Base-by-base conservation (phyloP, 2,797 vertebrate species). In the Gadopsis marmoratus region DNA sequence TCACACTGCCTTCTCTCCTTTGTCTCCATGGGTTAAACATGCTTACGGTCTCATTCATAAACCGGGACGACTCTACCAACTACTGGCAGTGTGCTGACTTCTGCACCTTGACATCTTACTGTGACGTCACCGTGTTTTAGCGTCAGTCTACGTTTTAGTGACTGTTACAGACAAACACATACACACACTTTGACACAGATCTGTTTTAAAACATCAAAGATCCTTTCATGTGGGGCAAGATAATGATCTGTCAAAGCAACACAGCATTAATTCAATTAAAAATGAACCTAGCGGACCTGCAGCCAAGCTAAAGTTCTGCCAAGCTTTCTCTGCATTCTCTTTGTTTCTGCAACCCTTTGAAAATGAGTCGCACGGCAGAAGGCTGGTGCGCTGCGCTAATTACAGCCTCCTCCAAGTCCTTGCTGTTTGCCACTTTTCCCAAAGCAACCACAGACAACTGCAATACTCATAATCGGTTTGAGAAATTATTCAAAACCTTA, bases 331-430 rank as follows among this genome's bases (percentile, higher is more conserved):
- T 76, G 21, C 71, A 83, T 74, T 47, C 43, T 51, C 16, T 60
- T 35, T 81, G 54, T 81, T 62, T 66, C 31, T 39, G 9, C 29
- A 2, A 17, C 33, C 47, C 58, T 82, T 80, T 78, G 67, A 76
- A 76, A 64, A 66, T 50, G 70, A 80, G 41, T 21, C 3, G 29
- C 10, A 54, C 55, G 51, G 48, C 68, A 63, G 37, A 55, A 14
- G 56, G 51, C 39, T 39, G 53, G 37, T 76, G 66, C 14, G 12
- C 23, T 56, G 7, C 0, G 53, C 47, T 82, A 80, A 81, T 83
- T 81, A 70, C 26, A 63, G 56, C 61, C 14, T 69, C 53, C 66
- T 43, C 59, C 56, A 50, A 71, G 55, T 59, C 31, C 62, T 59
- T 53, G 65, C 13, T 65, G 54, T 70, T 51, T 31, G 50, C 13